Evolutionary conservation across 2,797 vertebrate genomes (phyloP).

Genomic region (Cheirogaleus major): DNA sequence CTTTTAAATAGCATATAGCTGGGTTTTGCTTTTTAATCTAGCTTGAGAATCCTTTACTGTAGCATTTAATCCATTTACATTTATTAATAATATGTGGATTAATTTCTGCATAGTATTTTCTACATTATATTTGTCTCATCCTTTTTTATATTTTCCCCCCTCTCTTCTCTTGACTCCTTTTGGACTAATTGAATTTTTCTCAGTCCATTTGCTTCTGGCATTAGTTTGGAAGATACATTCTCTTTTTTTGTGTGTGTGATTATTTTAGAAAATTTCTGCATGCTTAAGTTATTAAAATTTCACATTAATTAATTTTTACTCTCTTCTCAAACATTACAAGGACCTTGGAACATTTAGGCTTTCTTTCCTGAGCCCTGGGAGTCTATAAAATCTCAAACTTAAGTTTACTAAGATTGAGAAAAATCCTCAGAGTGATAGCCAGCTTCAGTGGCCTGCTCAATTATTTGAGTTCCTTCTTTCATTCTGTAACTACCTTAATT

Average conservation of each 20-base stretch:
- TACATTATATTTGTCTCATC: background rate
- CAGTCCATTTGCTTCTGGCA: background rate
- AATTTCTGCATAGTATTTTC: background rate
- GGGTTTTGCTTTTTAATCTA: background rate
- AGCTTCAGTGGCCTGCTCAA: background rate
- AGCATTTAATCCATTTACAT: background rate
- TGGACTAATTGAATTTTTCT: background rate
- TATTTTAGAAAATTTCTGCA: background rate
- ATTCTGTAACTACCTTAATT: background rate
- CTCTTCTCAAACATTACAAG: background rate
- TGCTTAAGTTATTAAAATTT: background rate
- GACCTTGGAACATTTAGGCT: background rate
- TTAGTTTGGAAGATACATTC: background rate
- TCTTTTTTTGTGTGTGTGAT: background rate
- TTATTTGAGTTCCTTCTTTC: slow-evolving; percentile 23
- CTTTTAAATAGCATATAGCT: background rate
- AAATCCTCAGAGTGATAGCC: background rate
- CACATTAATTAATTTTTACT: background rate
- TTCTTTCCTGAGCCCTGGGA: background rate
- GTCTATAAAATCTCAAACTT: background rate
- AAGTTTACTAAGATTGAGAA: background rate
- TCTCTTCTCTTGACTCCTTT: background rate
- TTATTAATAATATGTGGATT: background rate
- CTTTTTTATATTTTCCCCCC: background rate
- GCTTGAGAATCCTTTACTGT: background rate